Percentiles rank a stretch among this genome's conserved stretches.
These are phyloP conservation scores for Gorsachius magnificus DNA, from an alignment of 2,797 vertebrate species.

Conservation along the genomic window DNA sequence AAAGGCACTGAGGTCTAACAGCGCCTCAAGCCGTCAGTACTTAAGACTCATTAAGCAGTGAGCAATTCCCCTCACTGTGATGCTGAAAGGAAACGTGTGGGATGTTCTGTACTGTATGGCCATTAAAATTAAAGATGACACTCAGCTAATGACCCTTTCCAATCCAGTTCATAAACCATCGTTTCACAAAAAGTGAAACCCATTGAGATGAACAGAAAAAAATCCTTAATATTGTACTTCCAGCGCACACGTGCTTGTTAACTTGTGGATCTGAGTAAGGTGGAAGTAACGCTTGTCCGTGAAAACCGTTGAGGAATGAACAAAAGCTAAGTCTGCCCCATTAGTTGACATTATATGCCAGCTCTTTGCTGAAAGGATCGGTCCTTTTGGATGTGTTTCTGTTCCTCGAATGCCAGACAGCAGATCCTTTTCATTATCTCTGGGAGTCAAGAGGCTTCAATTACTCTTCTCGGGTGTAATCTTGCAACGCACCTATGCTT, in stretches of 20 bases:
- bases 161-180: neutral
- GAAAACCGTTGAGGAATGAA: neutral
- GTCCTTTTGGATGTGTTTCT: neutral
- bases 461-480: neutral
- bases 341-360: neutral
- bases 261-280: neutral
- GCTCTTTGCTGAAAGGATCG: neutral
- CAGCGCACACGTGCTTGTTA: rapidly evolving
- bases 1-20: neutral
- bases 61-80: neutral
- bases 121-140: neutral
- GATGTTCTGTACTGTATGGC: neutral
- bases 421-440: neutral
- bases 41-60: neutral
- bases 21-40: neutral
- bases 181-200: neutral
- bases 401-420: neutral
- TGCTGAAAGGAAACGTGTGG: neutral
- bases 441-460: neutral
- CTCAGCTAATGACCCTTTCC: neutral
- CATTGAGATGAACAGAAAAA: neutral
- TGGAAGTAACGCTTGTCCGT: neutral
- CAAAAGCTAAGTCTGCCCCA: neutral
- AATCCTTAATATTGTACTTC: neutral
- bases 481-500: neutral